A percentile compares a stretch with the other conserved stretches of the same genome.
These are phyloP conservation scores for Arctia plantaginis DNA, from an alignment of 2,888 invertebrate species.

Conservation along the genomic window DNA sequence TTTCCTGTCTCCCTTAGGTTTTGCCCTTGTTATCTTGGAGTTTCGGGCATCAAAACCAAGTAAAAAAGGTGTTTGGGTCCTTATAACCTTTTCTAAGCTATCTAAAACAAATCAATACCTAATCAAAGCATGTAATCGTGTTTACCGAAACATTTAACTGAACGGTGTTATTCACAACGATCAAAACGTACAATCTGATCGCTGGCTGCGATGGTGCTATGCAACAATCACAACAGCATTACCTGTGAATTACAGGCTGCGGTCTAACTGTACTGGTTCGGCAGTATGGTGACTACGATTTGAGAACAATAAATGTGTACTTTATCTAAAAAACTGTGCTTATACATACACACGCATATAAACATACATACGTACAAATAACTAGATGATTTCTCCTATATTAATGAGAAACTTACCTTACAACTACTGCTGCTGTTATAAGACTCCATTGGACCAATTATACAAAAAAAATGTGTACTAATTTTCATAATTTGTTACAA, in stretches of 20 bases:
- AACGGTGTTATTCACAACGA: constrained; percentile 16
- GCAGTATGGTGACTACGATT: constrained; percentile 59
- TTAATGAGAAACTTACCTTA: no score
- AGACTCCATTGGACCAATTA: no score
- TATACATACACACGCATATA: no score
- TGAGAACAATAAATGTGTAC: not conserved
- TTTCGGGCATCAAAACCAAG: constrained; percentile 71
- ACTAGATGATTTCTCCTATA: no score
- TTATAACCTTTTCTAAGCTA: not conserved
- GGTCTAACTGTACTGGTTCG: constrained; percentile 59
- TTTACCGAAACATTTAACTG: constrained; percentile 20
- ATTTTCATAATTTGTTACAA: no score
- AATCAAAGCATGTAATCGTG: constrained; percentile 11
- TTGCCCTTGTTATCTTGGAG: constrained; percentile 89
- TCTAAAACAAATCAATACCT: not conserved
- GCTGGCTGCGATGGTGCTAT: constrained; percentile 25
- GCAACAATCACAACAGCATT: constrained; percentile 66
- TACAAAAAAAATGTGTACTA: no score
- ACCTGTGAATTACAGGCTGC: constrained; percentile 79
- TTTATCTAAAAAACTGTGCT: not conserved
- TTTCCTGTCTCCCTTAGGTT: constrained; percentile 96
- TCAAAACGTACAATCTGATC: constrained; percentile 19
- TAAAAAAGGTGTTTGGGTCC: no score
- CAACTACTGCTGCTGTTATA: no score
- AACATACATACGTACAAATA: no score